Base-by-base conservation (phyloP, 2,888 invertebrate species). In the Cacoxenus indagator region DNA sequence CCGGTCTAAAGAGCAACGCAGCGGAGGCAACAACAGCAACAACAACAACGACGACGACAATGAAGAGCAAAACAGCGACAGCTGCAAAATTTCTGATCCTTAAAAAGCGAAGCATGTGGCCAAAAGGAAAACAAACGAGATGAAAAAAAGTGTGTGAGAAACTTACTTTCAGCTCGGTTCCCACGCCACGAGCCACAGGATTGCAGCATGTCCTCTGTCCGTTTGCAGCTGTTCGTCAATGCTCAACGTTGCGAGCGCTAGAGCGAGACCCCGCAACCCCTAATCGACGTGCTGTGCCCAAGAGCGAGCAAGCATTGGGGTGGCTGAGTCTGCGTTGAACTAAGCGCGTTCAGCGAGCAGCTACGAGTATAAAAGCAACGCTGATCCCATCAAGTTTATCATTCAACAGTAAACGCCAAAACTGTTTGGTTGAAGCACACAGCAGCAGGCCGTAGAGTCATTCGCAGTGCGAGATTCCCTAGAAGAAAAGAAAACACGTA, bases 181-280 rank as follows among this genome's bases (percentile, higher is more conserved):
- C 87, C 87, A 87, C 87, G 86, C 86, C 87, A 87, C 87, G 87
- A 87, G 86, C 87, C 87, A 87, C 86, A 86, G 85, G 85, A 83
- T 82, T 78, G 64, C 76, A 9, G 81, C 77, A 75, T 76, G 78
- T 78, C 81, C 77, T 76, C 76, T 75, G 45, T 61, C 29, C 17
- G 69, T 6, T 22, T 72, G 73, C 75, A 76, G 74, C 72, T 74
- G 74, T 71, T 69, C 43, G 68, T 69, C 37, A 43, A 67, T 48
- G 69, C 69, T 72, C 65, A 14, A 8, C 31, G n/a, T n/a, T 11
- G 37, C 37, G 69, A 71, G 70, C 70, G 75, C 19, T 54, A 68
- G 70, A 75, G 71, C 19, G 74, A 72, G 62, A 27, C 19, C 19
- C 22, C 17, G 17, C 22, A 51, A 51, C 51, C 24, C 51, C 19